These are phyloP conservation scores for Balanococcus diminutus DNA, from an alignment of 2,888 invertebrate species.

Conservation along the genomic window DNA sequence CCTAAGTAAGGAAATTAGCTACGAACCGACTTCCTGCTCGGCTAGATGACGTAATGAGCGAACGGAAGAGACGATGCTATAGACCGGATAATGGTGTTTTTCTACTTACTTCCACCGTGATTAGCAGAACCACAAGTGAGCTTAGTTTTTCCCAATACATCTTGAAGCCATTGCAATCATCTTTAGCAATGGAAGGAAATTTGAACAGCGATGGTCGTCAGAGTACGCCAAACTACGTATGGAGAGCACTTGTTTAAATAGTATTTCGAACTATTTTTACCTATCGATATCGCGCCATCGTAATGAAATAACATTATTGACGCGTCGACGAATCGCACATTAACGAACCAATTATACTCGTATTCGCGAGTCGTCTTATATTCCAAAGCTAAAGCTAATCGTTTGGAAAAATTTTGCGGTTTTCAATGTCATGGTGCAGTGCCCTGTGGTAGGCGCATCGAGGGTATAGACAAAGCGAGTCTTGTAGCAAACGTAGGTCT, in stretches of 20 bases:
- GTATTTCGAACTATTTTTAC: background rate
- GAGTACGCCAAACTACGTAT: background rate
- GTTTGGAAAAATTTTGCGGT: background rate
- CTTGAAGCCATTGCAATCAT: slow-evolving; percentile 6
- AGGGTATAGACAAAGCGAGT: too few species aligned
- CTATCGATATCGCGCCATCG: background rate
- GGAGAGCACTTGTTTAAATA: slow-evolving; percentile 2
- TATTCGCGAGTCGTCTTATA: background rate
- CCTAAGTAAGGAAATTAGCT: background rate
- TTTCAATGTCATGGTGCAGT: background rate
- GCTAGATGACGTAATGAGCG: background rate
- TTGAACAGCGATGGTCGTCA: background rate
- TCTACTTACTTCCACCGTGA: background rate
- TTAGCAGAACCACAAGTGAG: background rate
- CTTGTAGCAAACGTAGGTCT: too few species aligned
- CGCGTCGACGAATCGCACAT: background rate
- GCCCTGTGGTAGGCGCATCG: too few species aligned
- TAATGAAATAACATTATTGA: background rate
- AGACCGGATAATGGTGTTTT: background rate
- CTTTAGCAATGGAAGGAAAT: background rate
- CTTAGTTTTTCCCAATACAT: background rate
- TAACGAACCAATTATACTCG: background rate
- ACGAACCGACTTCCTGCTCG: background rate
- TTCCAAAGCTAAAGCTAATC: background rate
- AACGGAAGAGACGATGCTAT: too few species aligned